phyloP scores from a whole-genome alignment of 2,888 invertebrate genomes.

The Agonum fuliginosum region DNA sequence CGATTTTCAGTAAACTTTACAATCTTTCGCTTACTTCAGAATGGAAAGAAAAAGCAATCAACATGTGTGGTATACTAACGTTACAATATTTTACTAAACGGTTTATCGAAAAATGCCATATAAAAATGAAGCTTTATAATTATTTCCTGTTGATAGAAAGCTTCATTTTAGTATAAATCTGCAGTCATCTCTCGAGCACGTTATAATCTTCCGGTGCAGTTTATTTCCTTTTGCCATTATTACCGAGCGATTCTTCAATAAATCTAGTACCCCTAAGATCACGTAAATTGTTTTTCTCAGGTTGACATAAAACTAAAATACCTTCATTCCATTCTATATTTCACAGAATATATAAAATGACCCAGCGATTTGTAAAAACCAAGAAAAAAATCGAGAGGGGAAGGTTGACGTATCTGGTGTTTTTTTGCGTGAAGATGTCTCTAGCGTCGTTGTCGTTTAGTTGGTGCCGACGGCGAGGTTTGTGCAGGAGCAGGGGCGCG shows the following conservation, averaged over 20 bases:
- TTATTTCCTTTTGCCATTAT: slow-evolving; percentile 7
- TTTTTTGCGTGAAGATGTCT: slow-evolving; percentile 45
- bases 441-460: slow-evolving; percentile 47
- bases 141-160: too few species aligned
- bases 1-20: too few species aligned
- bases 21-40: too few species aligned
- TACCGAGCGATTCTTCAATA: slow-evolving; percentile 6
- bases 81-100: too few species aligned
- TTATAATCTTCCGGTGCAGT: neutral
- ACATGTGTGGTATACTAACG: too few species aligned
- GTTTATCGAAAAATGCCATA: too few species aligned
- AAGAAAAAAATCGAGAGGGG: slow-evolving; percentile 36
- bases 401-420: slow-evolving; percentile 43
- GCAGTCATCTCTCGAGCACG: neutral
- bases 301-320: slow-evolving; percentile 43
- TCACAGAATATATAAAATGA: slow-evolving; percentile 54
- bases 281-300: slow-evolving; percentile 37
- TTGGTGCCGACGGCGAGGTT: neutral
- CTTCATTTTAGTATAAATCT: neutral
- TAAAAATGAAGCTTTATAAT: too few species aligned
- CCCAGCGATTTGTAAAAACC: slow-evolving; percentile 33
- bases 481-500: slow-evolving; percentile 46
- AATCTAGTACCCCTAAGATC: slow-evolving; percentile 15
- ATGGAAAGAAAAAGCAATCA: too few species aligned
- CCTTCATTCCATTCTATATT: slow-evolving; percentile 53